Conservation (phyloP, 1,140 invertebrate species). For the Drosophila insularis region DNA sequence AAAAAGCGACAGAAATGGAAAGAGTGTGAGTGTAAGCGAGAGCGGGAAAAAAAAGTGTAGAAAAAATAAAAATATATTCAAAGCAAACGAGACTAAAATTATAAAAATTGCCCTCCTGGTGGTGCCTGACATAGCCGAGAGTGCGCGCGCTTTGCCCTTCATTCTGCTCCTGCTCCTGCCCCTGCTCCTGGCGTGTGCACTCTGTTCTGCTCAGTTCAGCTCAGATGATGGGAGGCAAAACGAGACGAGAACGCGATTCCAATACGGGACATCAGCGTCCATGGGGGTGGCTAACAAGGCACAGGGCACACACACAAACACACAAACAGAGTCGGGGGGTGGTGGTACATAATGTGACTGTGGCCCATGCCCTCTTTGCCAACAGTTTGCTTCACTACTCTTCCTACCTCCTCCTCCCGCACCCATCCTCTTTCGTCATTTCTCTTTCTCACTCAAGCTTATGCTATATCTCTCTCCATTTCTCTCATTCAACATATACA, state of each 20-base stretch:
- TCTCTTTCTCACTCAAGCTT: not conserved
- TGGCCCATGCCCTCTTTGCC: constrained; percentile 23
- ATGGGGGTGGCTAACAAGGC: constrained; percentile 58
- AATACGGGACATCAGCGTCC: constrained; percentile 81
- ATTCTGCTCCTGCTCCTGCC: constrained; percentile 7
- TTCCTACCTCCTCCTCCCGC: not conserved
- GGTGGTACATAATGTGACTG: constrained; percentile 25
- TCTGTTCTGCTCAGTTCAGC: too few species aligned
- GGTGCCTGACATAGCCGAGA: constrained; percentile 54
- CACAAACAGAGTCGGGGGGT: not conserved
- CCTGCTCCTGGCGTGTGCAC: not conserved
- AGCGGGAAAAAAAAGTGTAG: constrained; percentile 36
- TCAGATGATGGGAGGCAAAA: constrained; percentile 17
- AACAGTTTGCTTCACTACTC: not conserved
- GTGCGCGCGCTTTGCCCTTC: constrained; percentile 15
- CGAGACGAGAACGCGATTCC: constrained; percentile 77
- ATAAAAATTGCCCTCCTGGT: constrained; percentile 81
- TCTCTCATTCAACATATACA: constrained; percentile 19
- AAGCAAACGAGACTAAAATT: constrained; percentile 82
- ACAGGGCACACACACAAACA: not conserved
- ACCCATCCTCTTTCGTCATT: not conserved
- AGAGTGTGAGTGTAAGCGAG: constrained; percentile 7
- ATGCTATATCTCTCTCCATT: not conserved
- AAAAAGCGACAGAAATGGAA: not conserved
- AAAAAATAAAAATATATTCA: constrained; percentile 76